Base-by-base conservation (phyloP, 1,140 invertebrate genomes). In the Ceratina japonica region DNA sequence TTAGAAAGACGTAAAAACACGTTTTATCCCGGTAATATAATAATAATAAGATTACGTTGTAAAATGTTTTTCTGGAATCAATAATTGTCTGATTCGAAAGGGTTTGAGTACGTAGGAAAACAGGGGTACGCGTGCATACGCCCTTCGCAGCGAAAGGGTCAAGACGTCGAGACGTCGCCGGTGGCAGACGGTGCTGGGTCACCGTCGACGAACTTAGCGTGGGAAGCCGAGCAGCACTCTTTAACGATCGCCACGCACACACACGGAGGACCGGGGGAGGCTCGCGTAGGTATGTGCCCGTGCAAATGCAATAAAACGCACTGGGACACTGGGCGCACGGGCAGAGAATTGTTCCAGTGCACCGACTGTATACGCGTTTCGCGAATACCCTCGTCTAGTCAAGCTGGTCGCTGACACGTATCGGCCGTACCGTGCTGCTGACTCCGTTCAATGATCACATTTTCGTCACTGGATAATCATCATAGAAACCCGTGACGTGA, bases 151-250 rank as follows among this genome's bases (percentile, higher is more conserved):
- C 27, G 27, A 44, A 44, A 44, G 37, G 37, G 37, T 69, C 22
- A 27, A 69, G 49, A 68, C 15, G 37, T 24, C 31, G 22, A 69
- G 49, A 68, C 15, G 37, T 24, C 31, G 22, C 37, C 5, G 16
- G 52, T 10, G 16, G 63, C 31, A 64, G 22, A n/a, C 24, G n/a
- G 18, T 63, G 16, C 27, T 70, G 37, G 61, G 31, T 73, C 58
- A 52, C 54, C 71, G 51, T 22, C 31, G 27, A 10, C 44, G 49
- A 52, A 44, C 24, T 81, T 54, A 56, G 44, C 71, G 77, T 82
- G 71, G 81, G 77, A 80, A 82, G 77, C 66, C 71, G 71, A 75
- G 65, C 56, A 75, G 71, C 49, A 68, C 78, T 75, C 78, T 82
- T 80, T 80, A 82, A 82, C 72, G 81, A 82, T 79, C 76, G 70